Percentiles rank a stretch among this genome's conserved stretches.
Evolutionary conservation across 2,888 invertebrate genomes (phyloP).

Genomic region (Melieria omissa): DNA sequence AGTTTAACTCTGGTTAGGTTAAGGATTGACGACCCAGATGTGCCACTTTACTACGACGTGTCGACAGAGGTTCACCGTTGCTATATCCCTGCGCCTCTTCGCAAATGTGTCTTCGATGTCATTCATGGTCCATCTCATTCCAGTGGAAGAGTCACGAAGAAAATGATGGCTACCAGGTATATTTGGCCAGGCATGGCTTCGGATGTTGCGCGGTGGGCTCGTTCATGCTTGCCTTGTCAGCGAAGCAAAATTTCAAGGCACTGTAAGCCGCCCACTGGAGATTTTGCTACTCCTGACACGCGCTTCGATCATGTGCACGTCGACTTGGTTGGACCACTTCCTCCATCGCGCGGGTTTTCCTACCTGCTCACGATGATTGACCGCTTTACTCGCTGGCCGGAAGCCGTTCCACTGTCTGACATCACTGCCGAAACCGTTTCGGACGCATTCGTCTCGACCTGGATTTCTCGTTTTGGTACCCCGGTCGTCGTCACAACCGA

Average conservation of each 20-base stretch:
- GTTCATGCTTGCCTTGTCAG: constrained; percentile 2
- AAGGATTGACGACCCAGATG: not conserved
- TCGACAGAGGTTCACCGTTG: not conserved
- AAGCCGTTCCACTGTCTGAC: too few species aligned
- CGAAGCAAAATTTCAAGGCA: constrained; percentile 4
- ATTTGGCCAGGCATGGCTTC: constrained; percentile 11
- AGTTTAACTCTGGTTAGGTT: not conserved
- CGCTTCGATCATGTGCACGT: too few species aligned
- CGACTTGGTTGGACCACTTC: too few species aligned
- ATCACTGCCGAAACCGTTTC: too few species aligned
- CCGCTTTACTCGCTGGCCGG: too few species aligned
- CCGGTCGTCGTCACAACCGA: too few species aligned
- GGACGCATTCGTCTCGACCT: too few species aligned
- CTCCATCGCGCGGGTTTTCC: too few species aligned
- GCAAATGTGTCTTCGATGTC: not conserved
- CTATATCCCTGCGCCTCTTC: not conserved
- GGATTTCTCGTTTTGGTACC: too few species aligned
- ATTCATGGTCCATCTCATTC: constrained; percentile 7
- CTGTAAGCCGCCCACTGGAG: not conserved
- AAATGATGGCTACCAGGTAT: constrained; percentile 4
- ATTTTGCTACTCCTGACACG: too few species aligned
- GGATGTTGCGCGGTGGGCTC: constrained; percentile 4
- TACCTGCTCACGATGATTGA: too few species aligned
- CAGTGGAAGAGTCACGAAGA: not conserved
- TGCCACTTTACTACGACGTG: not conserved